Evolutionary conservation across 2,797 vertebrate species (phyloP).

Genomic region (Lindbergichthys nudifrons): DNA sequence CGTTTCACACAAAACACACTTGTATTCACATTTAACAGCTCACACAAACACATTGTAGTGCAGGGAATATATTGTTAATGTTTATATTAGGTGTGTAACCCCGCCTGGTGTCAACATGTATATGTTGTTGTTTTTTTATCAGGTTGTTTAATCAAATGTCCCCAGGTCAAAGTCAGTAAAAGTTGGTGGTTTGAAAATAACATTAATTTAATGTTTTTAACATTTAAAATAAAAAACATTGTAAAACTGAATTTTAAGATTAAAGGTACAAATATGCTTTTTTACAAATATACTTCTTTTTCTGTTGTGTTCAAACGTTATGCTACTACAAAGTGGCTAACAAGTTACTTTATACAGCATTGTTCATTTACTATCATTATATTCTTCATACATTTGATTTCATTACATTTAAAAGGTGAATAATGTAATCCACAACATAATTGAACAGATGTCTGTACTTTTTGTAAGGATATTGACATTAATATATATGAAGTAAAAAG

Average conservation of each 20-base stretch:
- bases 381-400: neutral
- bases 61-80: accelerated
- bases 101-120: neutral
- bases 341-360: neutral
- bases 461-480: neutral
- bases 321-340: neutral
- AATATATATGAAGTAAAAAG: neutral
- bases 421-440: neutral
- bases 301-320: neutral
- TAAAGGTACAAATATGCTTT: neutral
- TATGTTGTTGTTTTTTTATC: neutral
- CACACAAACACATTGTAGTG: accelerated
- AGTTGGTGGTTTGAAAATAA: conserved; percentile 10
- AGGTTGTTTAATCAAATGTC: conserved; percentile 49
- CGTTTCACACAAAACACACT: conserved; percentile 38
- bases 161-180: conserved; percentile 34
- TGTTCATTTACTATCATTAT: neutral
- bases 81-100: neutral
- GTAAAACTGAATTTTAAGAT: neutral
- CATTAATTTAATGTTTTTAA: neutral
- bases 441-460: neutral
- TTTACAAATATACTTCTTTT: neutral
- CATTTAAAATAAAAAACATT: neutral
- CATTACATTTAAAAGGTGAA: neutral
- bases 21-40: neutral